Percentiles rank a stretch among this genome's conserved stretches.
Conservation (phyloP, 2,888 invertebrate species). For the Apamea anceps region DNA sequence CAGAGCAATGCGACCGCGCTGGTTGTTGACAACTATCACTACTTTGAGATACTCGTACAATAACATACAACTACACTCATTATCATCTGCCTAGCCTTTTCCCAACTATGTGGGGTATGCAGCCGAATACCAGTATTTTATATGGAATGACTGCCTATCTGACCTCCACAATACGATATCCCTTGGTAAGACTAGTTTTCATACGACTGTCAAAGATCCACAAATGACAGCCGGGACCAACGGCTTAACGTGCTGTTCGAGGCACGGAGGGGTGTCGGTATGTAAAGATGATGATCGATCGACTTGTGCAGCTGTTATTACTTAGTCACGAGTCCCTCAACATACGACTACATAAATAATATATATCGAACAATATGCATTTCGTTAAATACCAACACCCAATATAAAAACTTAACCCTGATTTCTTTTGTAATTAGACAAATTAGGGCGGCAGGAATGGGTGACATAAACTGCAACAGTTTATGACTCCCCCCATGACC, state of each 20-base stretch:
- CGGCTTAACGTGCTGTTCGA: neutral
- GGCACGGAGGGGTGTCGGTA: neutral
- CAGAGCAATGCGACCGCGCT: too few relatives aligned
- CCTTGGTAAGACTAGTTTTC: neutral
- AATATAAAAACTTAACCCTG: conserved; percentile 35
- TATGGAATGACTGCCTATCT: too few relatives aligned
- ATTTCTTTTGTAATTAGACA: conserved; percentile 70
- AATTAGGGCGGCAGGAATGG: conserved; percentile 63
- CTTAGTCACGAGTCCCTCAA: neutral
- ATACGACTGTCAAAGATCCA: neutral
- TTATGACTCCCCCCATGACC: conserved; percentile 51
- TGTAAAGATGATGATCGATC: neutral
- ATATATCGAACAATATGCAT: neutral
- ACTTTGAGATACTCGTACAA: neutral
- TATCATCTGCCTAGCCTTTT: neutral
- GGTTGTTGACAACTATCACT: too few relatives aligned
- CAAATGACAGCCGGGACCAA: neutral
- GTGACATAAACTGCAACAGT: conserved; percentile 71
- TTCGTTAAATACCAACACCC: neutral
- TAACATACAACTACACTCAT: neutral
- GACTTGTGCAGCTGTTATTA: neutral
- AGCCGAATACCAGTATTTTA: too few relatives aligned
- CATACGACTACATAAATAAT: neutral
- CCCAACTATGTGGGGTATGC: neutral
- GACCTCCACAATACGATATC: neutral